Evolutionary conservation across 2,797 vertebrate genomes (phyloP).

Genomic region (Lophotriccus pileatus): DNA sequence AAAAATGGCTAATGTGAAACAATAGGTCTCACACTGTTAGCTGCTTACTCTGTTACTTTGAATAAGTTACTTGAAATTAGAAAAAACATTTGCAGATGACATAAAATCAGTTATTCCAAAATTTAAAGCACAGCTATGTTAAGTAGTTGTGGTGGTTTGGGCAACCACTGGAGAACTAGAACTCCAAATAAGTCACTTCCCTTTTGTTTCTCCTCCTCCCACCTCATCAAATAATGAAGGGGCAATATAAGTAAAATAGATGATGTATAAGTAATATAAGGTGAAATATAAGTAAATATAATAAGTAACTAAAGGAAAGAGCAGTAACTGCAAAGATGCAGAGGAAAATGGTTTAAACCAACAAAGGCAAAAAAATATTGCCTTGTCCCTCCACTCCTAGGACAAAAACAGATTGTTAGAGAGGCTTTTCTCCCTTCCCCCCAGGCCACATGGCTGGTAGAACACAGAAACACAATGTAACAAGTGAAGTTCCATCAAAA

Average conservation of each 20-base stretch:
- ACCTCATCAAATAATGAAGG: not conserved
- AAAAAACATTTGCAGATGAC: not conserved
- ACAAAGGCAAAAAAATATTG: not conserved
- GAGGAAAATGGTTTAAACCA: not conserved
- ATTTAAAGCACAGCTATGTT: not conserved
- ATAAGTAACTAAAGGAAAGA: not conserved
- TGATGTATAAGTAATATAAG: too few species aligned
- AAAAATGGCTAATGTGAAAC: not conserved
- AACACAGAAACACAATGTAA: not conserved
- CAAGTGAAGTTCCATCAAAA: not conserved
- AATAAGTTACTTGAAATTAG: not conserved
- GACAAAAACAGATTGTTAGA: not conserved
- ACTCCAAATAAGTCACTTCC: not conserved
- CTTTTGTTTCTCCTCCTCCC: not conserved
- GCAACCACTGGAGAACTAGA: not conserved
- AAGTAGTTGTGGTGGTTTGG: not conserved
- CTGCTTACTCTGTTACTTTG: not conserved
- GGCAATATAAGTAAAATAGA: not conserved
- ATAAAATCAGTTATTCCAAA: constrained; percentile 29
- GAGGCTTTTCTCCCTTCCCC: too few species aligned
- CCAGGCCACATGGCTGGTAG: not conserved
- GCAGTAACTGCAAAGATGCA: not conserved
- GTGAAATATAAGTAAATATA: not conserved
- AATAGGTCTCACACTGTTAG: not conserved
- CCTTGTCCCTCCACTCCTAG: not conserved